A percentile compares a stretch with the other conserved stretches of the same genome.
phyloP scores from a whole-genome alignment of 2,888 invertebrate genomes.

The Acronicta leporina region DNA sequence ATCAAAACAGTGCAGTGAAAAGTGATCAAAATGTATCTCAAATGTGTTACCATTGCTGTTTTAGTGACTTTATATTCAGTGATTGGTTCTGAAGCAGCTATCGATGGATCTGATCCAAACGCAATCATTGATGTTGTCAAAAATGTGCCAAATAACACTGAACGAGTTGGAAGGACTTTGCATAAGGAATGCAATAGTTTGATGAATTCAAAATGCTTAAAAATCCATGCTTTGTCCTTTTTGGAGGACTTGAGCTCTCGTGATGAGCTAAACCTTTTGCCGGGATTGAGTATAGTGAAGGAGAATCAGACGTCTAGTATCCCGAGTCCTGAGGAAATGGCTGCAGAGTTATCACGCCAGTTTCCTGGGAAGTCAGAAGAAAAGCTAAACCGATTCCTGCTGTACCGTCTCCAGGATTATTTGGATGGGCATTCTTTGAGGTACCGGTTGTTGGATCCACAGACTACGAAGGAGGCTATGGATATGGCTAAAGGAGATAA shows the following conservation, averaged over 20 bases:
- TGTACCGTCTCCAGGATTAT: constrained; percentile 91
- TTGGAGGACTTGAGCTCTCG: constrained; percentile 93
- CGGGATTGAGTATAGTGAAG: constrained; percentile 93
- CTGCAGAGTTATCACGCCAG: constrained; percentile 92
- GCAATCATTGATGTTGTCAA: constrained; percentile 60
- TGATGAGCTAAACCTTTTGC: constrained; percentile 91
- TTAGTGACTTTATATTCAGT: constrained; percentile 69
- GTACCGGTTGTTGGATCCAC: constrained; percentile 91
- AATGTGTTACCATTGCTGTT: constrained; percentile 64
- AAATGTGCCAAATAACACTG: constrained; percentile 60
- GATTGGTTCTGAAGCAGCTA: constrained; percentile 64
- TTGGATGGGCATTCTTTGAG: constrained; percentile 93
- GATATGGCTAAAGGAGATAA: constrained; percentile 80
- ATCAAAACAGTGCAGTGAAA: constrained; percentile 64
- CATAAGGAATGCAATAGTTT: constrained; percentile 81
- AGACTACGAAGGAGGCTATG: constrained; percentile 89
- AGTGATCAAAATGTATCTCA: constrained; percentile 70
- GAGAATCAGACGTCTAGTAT: constrained; percentile 84
- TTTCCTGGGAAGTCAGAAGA: constrained; percentile 94
- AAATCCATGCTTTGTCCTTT: constrained; percentile 93
- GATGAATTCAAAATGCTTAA: constrained; percentile 92
- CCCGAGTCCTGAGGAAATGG: constrained; percentile 90
- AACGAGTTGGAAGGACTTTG: constrained; percentile 75
- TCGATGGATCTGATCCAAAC: constrained; percentile 73
- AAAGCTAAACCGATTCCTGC: constrained; percentile 92